These are phyloP conservation scores for Rhopalosiphum padi DNA, from an alignment of 1,140 invertebrate species.

Conservation along the genomic window DNA sequence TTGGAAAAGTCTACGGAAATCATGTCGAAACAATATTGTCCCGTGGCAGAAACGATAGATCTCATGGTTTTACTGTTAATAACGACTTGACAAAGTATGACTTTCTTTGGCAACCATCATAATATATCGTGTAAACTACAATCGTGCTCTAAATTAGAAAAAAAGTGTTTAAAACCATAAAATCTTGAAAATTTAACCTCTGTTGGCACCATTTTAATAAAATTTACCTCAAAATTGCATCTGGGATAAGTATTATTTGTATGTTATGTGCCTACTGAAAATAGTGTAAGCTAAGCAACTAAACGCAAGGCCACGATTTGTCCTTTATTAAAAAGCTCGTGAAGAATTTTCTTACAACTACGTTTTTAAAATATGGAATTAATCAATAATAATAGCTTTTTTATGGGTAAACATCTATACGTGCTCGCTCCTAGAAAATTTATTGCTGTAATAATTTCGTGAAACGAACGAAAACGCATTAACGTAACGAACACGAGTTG, in stretches of 20 bases:
- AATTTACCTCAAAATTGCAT: not conserved
- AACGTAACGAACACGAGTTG: not conserved
- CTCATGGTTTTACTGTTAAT: not conserved
- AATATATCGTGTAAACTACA: not conserved
- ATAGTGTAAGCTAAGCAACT: too few species aligned
- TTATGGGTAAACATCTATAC: too few species aligned
- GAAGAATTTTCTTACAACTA: too few species aligned
- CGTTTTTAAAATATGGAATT: too few species aligned
- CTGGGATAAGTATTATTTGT: too few species aligned
- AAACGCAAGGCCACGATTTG: too few species aligned
- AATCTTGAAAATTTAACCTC: not conserved
- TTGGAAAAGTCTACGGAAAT: constrained; percentile 14
- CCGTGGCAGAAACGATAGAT: not conserved
- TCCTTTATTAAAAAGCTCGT: too few species aligned
- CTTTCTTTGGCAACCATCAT: not conserved
- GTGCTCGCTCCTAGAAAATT: too few species aligned
- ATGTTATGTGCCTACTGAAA: too few species aligned
- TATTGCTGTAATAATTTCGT: not conserved
- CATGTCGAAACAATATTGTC: constrained; percentile 5
- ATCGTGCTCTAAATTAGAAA: not conserved
- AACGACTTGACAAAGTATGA: not conserved
- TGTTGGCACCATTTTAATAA: not conserved
- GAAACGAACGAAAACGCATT: not conserved
- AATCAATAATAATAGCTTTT: too few species aligned
- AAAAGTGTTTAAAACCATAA: not conserved